Evolutionary conservation across 2,113 vertebrate genomes (phyloP).

Genomic region (Uria lomvia): DNA sequence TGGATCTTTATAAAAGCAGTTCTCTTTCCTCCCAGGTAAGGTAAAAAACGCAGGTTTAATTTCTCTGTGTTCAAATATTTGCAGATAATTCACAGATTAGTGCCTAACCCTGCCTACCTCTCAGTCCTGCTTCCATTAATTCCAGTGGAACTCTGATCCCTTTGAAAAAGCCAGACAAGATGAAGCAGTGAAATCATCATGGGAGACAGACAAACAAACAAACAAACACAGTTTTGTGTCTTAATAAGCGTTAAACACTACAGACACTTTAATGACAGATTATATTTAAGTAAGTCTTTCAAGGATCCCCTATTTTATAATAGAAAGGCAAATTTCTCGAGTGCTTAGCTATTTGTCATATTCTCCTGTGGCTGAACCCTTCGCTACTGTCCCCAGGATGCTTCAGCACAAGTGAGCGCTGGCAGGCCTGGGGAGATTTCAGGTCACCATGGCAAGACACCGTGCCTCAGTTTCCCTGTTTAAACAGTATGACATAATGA

Average conservation of each 20-base stretch:
- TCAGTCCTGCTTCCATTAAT: not conserved
- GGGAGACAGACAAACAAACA: not conserved
- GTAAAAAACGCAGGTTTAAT: conserved; percentile 37
- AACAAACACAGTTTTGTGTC: not conserved
- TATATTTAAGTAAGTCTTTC: not conserved
- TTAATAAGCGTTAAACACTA: not conserved
- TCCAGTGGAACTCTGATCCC: not conserved
- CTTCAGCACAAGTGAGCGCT: not conserved
- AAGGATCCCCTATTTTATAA: not conserved
- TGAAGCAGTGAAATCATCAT: not conserved
- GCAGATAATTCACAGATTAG: conserved; percentile 12
- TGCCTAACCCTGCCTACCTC: not conserved
- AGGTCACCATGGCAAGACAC: not conserved
- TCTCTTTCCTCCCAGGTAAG: conserved; percentile 3
- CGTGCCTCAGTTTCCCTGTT: not conserved
- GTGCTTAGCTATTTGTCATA: not conserved
- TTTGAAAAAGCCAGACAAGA: not conserved
- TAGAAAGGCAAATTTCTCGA: not conserved
- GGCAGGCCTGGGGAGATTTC: not conserved
- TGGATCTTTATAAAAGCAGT: not conserved
- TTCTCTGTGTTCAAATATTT: conserved; percentile 37
- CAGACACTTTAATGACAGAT: not conserved
- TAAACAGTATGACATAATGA: not conserved
- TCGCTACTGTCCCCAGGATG: not conserved
- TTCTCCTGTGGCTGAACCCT: not conserved